Evolutionary conservation across 2,113 vertebrate genomes (phyloP), one percentile per base, ranked within the genome.

Genomic region (Oncorhynchus masou): DNA sequence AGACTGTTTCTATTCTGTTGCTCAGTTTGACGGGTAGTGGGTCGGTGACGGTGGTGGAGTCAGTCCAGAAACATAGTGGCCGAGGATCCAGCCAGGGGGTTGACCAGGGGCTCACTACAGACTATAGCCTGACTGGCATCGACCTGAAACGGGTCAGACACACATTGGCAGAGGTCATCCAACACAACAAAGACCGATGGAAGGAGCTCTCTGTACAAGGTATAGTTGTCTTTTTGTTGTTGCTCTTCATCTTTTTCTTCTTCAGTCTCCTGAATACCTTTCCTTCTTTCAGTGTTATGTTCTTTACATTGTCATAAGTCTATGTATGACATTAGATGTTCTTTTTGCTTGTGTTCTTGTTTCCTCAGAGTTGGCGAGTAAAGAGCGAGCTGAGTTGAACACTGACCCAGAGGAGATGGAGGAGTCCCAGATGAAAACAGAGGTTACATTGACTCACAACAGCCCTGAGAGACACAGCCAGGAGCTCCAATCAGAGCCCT

Each of bases 131-230:
- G 74, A 87, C 92, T 1, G 91, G 94, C 15, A 96, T 98, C 67
- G 91, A 99, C 82, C 90, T 97, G 80, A 92, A 92, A 5, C 92
- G 88, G 51, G 94, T 99, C 89, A 96, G 92, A 74, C 89, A 88
- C 78, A 94, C 94, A 83, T 93, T 98, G 74, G 93, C 95, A 64
- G 93, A 94, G 25, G 94, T 99, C 85, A 98, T 99, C 77, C 86
- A 92, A 87, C 91, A 95, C 88, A 99, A 99, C 92, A 99, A 98
- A 85, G 96, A 97, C 79, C 90, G 95, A 77, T 99, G 97, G 97
- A 99, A 97, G 86, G 96, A 97, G 88, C 86, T 99, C 79, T 96
- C 97, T 71, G 90, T 94, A 60, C 94, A 98, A 87, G 97, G 97
- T 95, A 66, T 54, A 19, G 51, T 54, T 5, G 15, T 51, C 49